These are phyloP conservation scores for Strigamia transsilvanica DNA, from an alignment of 2,888 invertebrate genomes.

Conservation along the genomic window DNA sequence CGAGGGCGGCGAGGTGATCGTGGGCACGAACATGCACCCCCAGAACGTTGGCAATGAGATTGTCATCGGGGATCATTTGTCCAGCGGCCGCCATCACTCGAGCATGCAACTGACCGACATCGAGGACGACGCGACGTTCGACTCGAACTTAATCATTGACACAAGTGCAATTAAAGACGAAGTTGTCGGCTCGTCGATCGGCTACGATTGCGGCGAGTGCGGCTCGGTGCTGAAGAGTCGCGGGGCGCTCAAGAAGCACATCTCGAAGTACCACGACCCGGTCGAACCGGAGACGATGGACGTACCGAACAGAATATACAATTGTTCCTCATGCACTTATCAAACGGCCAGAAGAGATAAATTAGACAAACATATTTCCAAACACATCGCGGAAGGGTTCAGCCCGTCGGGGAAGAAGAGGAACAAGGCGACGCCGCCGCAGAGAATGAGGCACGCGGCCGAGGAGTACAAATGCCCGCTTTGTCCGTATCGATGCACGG, in stretches of 20 bases:
- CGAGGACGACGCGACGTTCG: slow-evolving; percentile 56
- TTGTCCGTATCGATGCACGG: slow-evolving; percentile 70
- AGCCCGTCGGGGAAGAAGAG: slow-evolving; percentile 66
- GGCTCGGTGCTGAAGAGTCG: slow-evolving; percentile 65
- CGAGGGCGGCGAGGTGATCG: slow-evolving; percentile 58
- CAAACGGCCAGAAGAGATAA: slow-evolving; percentile 65
- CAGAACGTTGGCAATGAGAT: slow-evolving; percentile 58
- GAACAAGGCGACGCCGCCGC: slow-evolving; percentile 63
- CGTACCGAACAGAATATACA: slow-evolving; percentile 61
- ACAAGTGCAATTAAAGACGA: slow-evolving; percentile 56
- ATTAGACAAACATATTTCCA: slow-evolving; percentile 66
- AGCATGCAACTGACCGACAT: slow-evolving; percentile 50
- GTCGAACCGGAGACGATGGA: slow-evolving; percentile 58
- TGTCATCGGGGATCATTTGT: slow-evolving; percentile 57
- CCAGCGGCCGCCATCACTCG: slow-evolving; percentile 54
- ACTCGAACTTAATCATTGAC: slow-evolving; percentile 58
- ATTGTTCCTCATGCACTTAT: slow-evolving; percentile 61
- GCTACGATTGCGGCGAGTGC: slow-evolving; percentile 66
- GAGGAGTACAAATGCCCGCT: slow-evolving; percentile 69
- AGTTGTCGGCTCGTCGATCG: slow-evolving; percentile 56
- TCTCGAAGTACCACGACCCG: slow-evolving; percentile 63
- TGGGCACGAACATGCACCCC: slow-evolving; percentile 56
- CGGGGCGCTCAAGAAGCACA: slow-evolving; percentile 65
- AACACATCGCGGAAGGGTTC: slow-evolving; percentile 66
- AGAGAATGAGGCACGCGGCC: slow-evolving; percentile 62